Evolutionary conservation across 1,140 invertebrate genomes (phyloP), one percentile per base, ranked within the genome.

Genomic region (Drosophila serrata): DNA sequence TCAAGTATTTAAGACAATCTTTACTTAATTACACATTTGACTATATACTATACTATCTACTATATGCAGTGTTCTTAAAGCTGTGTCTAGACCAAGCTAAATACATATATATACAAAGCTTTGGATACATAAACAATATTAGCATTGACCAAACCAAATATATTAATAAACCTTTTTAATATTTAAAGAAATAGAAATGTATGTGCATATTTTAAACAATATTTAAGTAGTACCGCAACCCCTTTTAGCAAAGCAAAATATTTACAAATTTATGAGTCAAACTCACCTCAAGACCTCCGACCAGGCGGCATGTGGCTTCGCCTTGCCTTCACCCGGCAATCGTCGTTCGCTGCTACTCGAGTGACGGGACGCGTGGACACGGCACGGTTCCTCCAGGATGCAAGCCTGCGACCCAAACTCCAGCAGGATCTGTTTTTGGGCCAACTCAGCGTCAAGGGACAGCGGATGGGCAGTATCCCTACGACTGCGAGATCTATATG

Each of bases 351-450:
- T 92, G 68, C 91, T 92, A 6, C 81, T 62, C 15, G 17, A 67
- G 6, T 72, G 45, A 40, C 85, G 91, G 67, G 93, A 93, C 2
- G 95, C 95, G 78, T 96, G 95, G 61, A 94, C 93, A 12, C 94
- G 92, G 80, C 95, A 96, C 29, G 95, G 94, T 79, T 94, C 94
- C 59, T 95, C 95, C 70, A 95, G 95, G 72, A 96, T 93, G 81
- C 95, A 96, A 60, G 95, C 95, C 58, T 94, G 93, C 48, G 94
- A 93, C 11, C 95, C 95, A 46, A 96, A 93, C 92, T 96, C 95
- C 1, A 90, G 87, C 24, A 95, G 91, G 55, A 96, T 93, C 75
- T 94, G 93, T 85, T 95, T 95, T 82, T 96, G 95, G 5, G 95
- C 94, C 81, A 95, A 93, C 12, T 90, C 93, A 27, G 95, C 93